These are phyloP conservation scores for Simalia tracyae DNA, from an alignment of 2,797 vertebrate species.

Conservation along the genomic window DNA sequence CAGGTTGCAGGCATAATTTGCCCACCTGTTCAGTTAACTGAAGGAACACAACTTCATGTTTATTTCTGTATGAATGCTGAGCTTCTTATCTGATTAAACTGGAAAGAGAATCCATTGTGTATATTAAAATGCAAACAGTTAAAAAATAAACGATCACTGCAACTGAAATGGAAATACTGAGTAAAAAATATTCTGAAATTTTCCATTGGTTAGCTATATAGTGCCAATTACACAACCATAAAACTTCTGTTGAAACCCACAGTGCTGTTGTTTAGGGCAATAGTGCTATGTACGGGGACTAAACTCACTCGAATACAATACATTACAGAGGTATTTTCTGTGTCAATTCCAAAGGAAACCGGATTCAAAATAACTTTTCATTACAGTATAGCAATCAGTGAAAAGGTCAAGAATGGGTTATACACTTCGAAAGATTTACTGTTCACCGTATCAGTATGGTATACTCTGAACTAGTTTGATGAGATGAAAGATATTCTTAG, in stretches of 20 bases:
- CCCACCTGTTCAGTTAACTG: neutral
- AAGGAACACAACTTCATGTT: neutral
- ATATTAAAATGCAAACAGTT: neutral
- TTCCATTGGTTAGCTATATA: slow-evolving; percentile 50
- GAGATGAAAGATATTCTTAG: neutral
- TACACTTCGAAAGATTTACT: neutral
- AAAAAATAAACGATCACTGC: neutral
- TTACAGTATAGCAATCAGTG: neutral
- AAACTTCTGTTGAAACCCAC: neutral
- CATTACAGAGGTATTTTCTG: neutral
- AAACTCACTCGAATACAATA: neutral
- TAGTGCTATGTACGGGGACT: neutral
- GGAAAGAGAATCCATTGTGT: neutral
- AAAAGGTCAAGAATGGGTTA: neutral
- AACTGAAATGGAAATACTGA: slow-evolving; percentile 49
- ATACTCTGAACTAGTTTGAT: neutral
- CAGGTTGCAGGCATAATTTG: neutral
- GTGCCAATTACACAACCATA: neutral
- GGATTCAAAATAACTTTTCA: neutral
- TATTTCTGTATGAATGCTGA: neutral
- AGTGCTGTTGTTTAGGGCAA: neutral
- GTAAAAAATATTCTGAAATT: slow-evolving; percentile 20
- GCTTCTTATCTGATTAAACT: neutral
- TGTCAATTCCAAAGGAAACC: neutral
- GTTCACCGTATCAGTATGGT: neutral